Evolutionary conservation across 1,140 invertebrate genomes (phyloP), one percentile per base, ranked within the genome.

Genomic region (Anthonomus grandis): DNA sequence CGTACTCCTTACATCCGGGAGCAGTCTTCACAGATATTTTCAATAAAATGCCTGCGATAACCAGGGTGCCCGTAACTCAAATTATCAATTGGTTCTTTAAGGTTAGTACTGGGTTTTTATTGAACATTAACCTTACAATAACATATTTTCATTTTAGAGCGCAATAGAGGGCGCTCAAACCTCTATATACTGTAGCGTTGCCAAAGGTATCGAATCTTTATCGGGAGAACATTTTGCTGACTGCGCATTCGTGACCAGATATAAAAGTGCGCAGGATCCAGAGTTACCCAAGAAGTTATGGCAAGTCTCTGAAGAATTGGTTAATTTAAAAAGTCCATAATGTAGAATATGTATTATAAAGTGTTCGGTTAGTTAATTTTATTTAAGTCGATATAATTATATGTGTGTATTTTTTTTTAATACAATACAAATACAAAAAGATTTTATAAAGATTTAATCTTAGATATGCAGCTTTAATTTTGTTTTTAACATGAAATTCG

Each of bases 1-100:
- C 81, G 0, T 92, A 93, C 72, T 89, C 85, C 66, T 71, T 92
- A 12, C 90, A 94, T 75, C 92, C 91, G 3, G 91, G 91, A 21
- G 48, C 31, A 12, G 44, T 47, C 2, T 6, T 4, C n/a, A 63
- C 58, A 12, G 42, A 54, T 5, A 21, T 59, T 23, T 36, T 17
- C 13, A 53, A 44, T 15, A 48, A 25, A 8, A 12, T 59, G 22
- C 49, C 42, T 36, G 8, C 4, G 3, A 2, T 27, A 1, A 39
- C 54, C 5, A 44, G 21, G 23, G 2, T 23, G 8, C 9, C 47
- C 4, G 12, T 24, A 8, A 31, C 34, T 15, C 5, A 15, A 2
- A 2, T 36, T 1, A 4, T 57, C 2, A 39, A 42, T 10, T 42
- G 17, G 3, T 49, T 57, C 23, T 57, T 9, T 63, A 86, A 86